These are phyloP conservation scores for Xanthostigma xanthostigma DNA, from an alignment of 2,888 invertebrate species.

Conservation along the genomic window DNA sequence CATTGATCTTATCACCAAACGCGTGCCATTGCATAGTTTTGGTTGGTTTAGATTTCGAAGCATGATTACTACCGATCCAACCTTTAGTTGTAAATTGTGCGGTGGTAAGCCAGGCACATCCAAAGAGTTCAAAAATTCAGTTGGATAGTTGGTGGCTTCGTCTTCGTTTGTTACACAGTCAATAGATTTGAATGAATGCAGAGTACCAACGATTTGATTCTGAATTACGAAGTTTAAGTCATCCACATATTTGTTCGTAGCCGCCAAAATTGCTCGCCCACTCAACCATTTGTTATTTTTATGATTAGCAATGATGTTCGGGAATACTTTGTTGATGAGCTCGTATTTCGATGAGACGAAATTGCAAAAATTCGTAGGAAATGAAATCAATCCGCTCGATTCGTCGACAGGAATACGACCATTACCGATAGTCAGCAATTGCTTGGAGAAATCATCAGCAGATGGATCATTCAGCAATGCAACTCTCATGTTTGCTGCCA, in stretches of 20 bases:
- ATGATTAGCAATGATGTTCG: constrained; percentile 15
- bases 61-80: constrained; percentile 19
- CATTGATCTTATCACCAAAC: constrained; percentile 10
- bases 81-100: constrained; percentile 18
- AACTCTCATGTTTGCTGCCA: constrained; percentile 10
- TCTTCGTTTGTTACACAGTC: constrained; percentile 14
- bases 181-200: constrained; percentile 16
- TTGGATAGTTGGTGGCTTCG: constrained; percentile 18
- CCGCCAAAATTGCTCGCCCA: constrained; percentile 15
- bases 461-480: constrained; percentile 5
- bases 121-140: constrained; percentile 21
- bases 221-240: constrained; percentile 20
- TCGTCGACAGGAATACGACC: constrained; percentile 18
- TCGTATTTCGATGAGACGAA: constrained; percentile 14
- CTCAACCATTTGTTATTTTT: constrained; percentile 16
- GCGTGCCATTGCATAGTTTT: constrained; percentile 17
- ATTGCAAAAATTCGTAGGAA: constrained; percentile 21
- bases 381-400: constrained; percentile 20
- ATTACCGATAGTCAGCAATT: constrained; percentile 23
- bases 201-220: constrained; percentile 13
- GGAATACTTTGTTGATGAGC: constrained; percentile 17
- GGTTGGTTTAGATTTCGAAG: constrained; percentile 20
- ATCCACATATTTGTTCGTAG: constrained; percentile 21
- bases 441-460: constrained; percentile 10
- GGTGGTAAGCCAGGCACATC: constrained; percentile 14